phyloP scores from a whole-genome alignment of 2,113 vertebrate species.

The Pseudorectes ferrugineus region DNA sequence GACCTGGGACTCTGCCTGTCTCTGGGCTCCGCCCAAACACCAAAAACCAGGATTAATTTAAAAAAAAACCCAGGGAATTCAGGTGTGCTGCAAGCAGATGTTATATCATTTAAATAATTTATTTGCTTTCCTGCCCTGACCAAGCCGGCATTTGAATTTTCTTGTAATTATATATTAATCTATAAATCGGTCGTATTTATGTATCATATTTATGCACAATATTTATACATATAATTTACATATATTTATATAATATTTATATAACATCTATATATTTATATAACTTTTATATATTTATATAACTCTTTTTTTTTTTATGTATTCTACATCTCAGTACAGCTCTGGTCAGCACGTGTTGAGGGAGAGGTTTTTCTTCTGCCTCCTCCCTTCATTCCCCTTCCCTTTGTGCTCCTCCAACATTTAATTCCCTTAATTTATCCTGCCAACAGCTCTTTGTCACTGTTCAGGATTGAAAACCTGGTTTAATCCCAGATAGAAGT shows the following conservation, averaged over 20 bases:
- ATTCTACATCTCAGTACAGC: background rate
- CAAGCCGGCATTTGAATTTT: accelerated
- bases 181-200: background rate
- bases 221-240: accelerated
- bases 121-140: background rate
- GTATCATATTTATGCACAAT: background rate
- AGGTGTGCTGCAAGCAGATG: background rate
- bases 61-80: background rate
- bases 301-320: no score
- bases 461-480: background rate
- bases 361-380: background rate
- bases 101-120: background rate
- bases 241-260: background rate
- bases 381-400: background rate
- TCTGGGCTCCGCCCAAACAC: background rate
- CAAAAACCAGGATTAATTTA: background rate
- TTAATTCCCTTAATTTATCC: background rate
- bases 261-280: background rate
- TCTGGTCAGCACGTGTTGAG: accelerated
- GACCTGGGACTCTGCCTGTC: accelerated
- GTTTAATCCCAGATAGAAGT: background rate
- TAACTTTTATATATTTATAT: no score
- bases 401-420: background rate
- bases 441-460: accelerated
- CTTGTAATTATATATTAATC: background rate